Evolutionary conservation across 2,888 invertebrate species (phyloP), one percentile per base, ranked within the genome.

Genomic region (Atethmia centrago): DNA sequence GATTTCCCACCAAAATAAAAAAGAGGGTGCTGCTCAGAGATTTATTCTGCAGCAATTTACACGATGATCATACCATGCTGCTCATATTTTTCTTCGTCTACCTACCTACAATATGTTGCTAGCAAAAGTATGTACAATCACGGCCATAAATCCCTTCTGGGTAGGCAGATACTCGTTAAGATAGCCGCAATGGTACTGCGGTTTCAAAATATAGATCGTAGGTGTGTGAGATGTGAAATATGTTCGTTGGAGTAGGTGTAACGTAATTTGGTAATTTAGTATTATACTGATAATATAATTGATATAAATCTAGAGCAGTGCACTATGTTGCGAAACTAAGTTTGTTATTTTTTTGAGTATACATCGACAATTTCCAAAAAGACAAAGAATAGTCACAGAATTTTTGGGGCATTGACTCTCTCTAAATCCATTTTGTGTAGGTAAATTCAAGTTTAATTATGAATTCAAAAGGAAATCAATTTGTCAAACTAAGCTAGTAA

Each of bases 91-190:
- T 65, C 47, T 66, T 66, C 3, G n/a, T 28, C 0, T 3, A 63
- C 61, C 4, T 8, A 36, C 21, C 21, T 9, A 36, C n/a, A 45
- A 36, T 49, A 19, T 67, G 31, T 51, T 62, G 19, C 10, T 16
- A 55, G 25, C 40, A 55, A 49, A 42, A 28, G 16, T 59, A 10
- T 65, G 19, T 59, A 74, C 53, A 80, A 75, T 84, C 68, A 80
- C 53, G 47, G 47, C 56, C 49, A 80, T 75, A 80, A 75, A 84
- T 81, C 61, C 81, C 71, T 81, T 66, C 69, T 80, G 62, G 65
- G 67, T 67, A 63, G 58, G 67, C 56, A 65, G 84, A 84, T 84
- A 76, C 71, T 71, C 84, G 71, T 81, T 69, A 84, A 81, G 81
- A 81, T 81, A 80, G 71, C 76, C 59, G 65, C 71, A 81, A 84